Conservation (phyloP, 2,797 vertebrate species). For the Halcyon leucocephala region DNA sequence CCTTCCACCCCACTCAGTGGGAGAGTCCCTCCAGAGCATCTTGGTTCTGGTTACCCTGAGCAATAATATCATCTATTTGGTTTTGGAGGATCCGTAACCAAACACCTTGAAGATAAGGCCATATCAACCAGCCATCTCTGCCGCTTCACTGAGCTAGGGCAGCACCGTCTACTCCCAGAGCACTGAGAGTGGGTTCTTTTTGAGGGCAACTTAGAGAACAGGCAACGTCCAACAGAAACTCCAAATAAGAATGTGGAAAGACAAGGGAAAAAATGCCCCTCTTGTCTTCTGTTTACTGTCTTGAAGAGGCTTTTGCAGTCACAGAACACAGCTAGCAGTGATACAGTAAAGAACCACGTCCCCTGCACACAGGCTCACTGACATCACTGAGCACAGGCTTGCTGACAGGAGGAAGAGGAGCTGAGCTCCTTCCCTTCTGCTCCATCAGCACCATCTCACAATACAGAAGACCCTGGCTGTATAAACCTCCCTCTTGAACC, state of each 20-base stretch:
- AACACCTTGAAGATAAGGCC: background rate
- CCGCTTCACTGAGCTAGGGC: background rate
- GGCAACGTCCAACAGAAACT: accelerated
- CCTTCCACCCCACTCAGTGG: background rate
- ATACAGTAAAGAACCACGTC: background rate
- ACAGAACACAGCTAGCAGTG: background rate
- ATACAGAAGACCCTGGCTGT: accelerated
- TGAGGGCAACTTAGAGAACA: background rate
- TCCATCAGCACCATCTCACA: background rate
- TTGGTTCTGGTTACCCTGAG: background rate
- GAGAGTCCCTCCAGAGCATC: background rate
- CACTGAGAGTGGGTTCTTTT: accelerated
- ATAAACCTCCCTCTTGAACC: background rate
- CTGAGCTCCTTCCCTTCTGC: background rate
- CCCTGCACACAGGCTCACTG: accelerated
- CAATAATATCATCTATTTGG: background rate
- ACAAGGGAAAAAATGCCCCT: accelerated
- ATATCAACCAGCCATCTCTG: background rate
- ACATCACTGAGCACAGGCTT: background rate
- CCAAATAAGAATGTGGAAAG: accelerated
- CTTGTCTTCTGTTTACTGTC: accelerated
- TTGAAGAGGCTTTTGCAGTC: background rate
- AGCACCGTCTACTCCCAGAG: background rate
- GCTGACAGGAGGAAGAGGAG: background rate
- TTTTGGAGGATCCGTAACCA: background rate